Percentiles rank a stretch among this genome's conserved stretches.
Evolutionary conservation across 2,113 vertebrate genomes (phyloP).

Genomic region (Pao palembangensis): DNA sequence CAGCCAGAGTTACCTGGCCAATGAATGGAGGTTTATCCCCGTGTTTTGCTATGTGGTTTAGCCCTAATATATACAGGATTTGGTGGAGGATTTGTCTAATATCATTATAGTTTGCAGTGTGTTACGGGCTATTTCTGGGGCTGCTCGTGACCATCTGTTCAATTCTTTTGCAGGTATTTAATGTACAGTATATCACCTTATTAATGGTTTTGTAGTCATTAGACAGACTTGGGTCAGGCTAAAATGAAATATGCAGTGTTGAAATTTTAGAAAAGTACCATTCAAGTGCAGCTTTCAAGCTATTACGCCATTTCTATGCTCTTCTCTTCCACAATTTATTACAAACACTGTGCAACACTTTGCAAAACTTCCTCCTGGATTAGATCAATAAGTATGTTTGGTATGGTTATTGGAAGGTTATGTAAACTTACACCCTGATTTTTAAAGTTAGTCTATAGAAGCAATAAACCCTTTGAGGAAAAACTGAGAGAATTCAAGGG

Average conservation of each 20-base stretch:
- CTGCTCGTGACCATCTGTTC: slow-evolving; percentile 13
- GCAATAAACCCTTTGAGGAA: too few species aligned
- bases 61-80: slow-evolving; percentile 47
- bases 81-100: slow-evolving; percentile 66
- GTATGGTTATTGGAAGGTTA: too few species aligned
- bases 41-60: slow-evolving; percentile 24
- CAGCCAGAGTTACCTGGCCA: not conserved
- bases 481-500: too few species aligned
- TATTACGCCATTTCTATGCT: not conserved
- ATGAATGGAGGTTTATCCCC: slow-evolving; percentile 1
- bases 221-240: too few species aligned
- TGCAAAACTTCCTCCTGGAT: too few species aligned
- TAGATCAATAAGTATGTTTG: too few species aligned
- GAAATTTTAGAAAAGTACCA: too few species aligned
- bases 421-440: too few species aligned
- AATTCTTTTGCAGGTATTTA: slow-evolving; percentile 7
- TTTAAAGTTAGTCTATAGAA: too few species aligned
- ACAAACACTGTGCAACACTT: not conserved
- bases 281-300: too few species aligned
- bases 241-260: too few species aligned
- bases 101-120: slow-evolving; percentile 51
- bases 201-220: too few species aligned
- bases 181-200: not conserved
- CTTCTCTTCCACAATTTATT: not conserved
- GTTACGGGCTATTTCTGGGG: slow-evolving; percentile 30